Evolutionary conservation across 2,113 vertebrate genomes (phyloP).

Genomic region (Anoplopoma fimbria): DNA sequence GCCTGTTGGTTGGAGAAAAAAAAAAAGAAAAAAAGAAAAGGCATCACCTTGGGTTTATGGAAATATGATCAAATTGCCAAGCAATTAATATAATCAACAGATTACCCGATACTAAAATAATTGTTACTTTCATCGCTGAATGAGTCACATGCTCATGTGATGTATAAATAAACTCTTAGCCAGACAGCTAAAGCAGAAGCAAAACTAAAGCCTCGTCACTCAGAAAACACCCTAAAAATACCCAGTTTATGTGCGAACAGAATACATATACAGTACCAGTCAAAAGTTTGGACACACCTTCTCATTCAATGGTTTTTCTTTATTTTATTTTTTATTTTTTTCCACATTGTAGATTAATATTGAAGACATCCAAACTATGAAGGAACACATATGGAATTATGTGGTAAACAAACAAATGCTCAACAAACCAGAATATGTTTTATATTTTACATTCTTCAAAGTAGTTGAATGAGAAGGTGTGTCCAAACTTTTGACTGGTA

Average conservation of each 20-base stretch:
- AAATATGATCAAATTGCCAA: background rate
- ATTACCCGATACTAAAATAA: background rate
- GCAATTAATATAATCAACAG: background rate
- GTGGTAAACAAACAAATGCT: too few species aligned
- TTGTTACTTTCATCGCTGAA: background rate
- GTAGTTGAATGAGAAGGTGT: too few species aligned
- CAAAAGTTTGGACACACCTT: too few species aligned
- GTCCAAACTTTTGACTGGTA: too few species aligned
- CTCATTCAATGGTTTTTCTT: too few species aligned
- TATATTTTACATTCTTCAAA: too few species aligned
- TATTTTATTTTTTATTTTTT: too few species aligned
- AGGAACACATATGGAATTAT: too few species aligned
- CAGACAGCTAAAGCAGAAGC: constrained; percentile 79
- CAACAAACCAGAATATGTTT: too few species aligned
- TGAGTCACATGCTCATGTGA: constrained; percentile 31
- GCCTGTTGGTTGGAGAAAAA: background rate
- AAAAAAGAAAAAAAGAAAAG: too few species aligned
- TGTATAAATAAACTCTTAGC: constrained; percentile 53
- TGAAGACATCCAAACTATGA: too few species aligned
- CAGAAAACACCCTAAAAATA: constrained; percentile 18
- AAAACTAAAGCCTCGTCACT: constrained; percentile 61
- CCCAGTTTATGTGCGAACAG: background rate
- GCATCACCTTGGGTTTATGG: background rate
- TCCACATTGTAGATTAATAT: too few species aligned
- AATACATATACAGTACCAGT: background rate